phyloP scores from a whole-genome alignment of 2,797 vertebrate genomes.

The Hybognathus amarus region DNA sequence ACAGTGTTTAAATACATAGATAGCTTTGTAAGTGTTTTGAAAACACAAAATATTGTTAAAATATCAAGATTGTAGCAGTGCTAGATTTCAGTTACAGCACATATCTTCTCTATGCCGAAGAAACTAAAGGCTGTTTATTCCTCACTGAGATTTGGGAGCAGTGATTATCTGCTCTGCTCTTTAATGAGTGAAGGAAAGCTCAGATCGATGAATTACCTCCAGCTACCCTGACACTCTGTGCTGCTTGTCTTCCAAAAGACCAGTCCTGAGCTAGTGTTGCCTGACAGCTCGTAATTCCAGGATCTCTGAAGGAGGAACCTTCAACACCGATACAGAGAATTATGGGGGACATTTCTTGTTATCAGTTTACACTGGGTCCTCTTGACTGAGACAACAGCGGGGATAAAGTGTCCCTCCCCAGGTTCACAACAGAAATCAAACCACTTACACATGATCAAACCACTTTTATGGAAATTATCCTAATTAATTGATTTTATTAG shows the following conservation, averaged over 20 bases:
- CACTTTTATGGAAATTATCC: neutral
- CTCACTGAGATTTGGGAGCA: slow-evolving; percentile 43
- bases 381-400: neutral
- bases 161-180: slow-evolving; percentile 47
- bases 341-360: neutral
- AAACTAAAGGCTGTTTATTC: slow-evolving; percentile 45
- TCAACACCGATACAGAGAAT: neutral
- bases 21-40: neutral
- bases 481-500: neutral
- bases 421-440: slow-evolving; percentile 1
- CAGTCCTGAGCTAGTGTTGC: slow-evolving; percentile 8
- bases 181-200: slow-evolving; percentile 32
- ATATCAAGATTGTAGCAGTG: neutral
- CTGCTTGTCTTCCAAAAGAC: slow-evolving; percentile 30
- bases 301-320: slow-evolving; percentile 1
- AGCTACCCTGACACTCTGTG: slow-evolving; percentile 8
- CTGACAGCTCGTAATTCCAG: neutral
- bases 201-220: slow-evolving; percentile 35
- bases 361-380: slow-evolving; percentile 11
- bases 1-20: neutral
- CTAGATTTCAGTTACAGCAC: neutral
- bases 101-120: neutral
- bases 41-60: neutral
- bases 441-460: neutral
- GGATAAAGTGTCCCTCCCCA: slow-evolving; percentile 6